phyloP scores from a whole-genome alignment of 2,113 vertebrate species.

The Cyprinodon variegatus region DNA sequence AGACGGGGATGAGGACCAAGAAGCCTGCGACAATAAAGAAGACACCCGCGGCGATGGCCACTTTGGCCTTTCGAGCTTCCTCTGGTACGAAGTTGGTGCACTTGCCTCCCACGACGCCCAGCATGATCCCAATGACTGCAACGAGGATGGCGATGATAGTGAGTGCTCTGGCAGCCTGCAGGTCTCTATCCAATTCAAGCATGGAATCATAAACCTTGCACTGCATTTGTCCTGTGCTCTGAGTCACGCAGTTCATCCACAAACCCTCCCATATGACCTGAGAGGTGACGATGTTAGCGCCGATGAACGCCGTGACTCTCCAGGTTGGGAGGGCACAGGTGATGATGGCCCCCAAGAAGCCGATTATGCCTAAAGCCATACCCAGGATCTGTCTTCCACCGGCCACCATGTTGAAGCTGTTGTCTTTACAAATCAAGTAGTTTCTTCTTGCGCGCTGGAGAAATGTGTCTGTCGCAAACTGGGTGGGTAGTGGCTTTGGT shows the following conservation, averaged over 20 bases:
- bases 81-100: constrained; percentile 78
- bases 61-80: constrained; percentile 59
- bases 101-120: constrained; percentile 64
- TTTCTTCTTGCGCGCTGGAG: neutral
- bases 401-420: constrained; percentile 61
- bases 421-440: neutral
- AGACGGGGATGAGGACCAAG: constrained; percentile 83
- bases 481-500: neutral
- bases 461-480: neutral
- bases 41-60: constrained; percentile 66
- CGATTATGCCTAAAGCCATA: constrained; percentile 79
- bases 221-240: constrained; percentile 84
- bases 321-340: constrained; percentile 87
- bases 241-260: constrained; percentile 81
- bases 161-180: constrained; percentile 77
- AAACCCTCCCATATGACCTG: constrained; percentile 86
- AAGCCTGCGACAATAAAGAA: constrained; percentile 74
- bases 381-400: constrained; percentile 83
- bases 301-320: constrained; percentile 88
- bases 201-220: constrained; percentile 83
- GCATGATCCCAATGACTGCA: constrained; percentile 68
- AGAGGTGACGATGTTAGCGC: constrained; percentile 86
- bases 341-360: constrained; percentile 85
- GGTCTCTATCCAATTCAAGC: constrained; percentile 76
- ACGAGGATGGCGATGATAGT: constrained; percentile 71